Evolutionary conservation across 2,888 invertebrate genomes (phyloP).

Genomic region (Polyploca ridens): DNA sequence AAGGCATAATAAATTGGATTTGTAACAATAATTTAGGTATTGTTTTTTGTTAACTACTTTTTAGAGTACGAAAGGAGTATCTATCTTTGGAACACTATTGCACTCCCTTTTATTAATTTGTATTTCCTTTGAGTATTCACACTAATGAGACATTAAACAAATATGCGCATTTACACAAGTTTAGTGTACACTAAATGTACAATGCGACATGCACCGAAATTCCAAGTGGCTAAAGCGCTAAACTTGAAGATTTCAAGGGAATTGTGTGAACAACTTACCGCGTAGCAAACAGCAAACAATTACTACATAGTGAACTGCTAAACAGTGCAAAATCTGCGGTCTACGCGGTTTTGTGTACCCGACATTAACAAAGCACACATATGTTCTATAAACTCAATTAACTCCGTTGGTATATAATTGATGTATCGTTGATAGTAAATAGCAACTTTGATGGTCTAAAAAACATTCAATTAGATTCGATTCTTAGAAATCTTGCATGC

Average conservation of each 20-base stretch:
- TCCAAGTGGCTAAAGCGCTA: background rate
- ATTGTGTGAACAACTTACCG: slow-evolving; percentile 5
- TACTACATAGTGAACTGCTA: slow-evolving; percentile 3
- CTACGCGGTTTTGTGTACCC: background rate
- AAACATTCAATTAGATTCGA: too few relatives aligned
- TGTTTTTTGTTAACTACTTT: too few relatives aligned
- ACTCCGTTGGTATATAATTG: background rate
- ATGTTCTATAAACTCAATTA: slow-evolving; percentile 1
- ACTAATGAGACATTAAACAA: background rate
- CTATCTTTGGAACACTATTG: too few relatives aligned
- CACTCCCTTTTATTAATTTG: too few relatives aligned
- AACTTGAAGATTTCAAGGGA: slow-evolving; percentile 4
- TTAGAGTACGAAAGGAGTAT: too few relatives aligned
- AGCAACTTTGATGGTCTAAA: background rate
- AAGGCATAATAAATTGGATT: too few relatives aligned
- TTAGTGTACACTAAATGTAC: background rate
- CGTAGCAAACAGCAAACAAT: background rate
- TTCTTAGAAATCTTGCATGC: too few relatives aligned
- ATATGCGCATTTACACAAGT: background rate
- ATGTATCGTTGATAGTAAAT: background rate
- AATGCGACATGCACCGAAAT: background rate
- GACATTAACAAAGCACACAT: background rate
- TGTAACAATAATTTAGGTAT: too few relatives aligned
- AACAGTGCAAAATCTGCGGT: slow-evolving; percentile 3
- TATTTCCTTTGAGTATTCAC: background rate